phyloP scores from a whole-genome alignment of 2,113 vertebrate genomes.

The Strix aluco region DNA sequence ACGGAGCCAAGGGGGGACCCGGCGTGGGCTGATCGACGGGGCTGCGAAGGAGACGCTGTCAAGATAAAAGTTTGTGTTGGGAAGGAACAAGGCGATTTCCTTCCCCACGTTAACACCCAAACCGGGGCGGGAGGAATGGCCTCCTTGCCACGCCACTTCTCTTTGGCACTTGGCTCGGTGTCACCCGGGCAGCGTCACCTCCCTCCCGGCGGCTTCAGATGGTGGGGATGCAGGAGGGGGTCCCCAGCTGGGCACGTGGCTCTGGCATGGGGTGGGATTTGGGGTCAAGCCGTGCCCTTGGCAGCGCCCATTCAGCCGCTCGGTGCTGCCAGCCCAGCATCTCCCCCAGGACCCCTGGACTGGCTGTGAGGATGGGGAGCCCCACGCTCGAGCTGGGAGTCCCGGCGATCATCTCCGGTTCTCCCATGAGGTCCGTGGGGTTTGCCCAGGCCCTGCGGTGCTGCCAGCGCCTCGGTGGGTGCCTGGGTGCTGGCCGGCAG shows the following conservation, averaged over 20 bases:
- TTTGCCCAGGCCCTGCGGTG: too few species aligned
- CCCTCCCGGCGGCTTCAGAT: fast-evolving
- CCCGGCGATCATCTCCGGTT: fast-evolving
- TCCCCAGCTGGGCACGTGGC: not conserved
- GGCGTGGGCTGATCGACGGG: not conserved
- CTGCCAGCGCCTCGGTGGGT: not conserved
- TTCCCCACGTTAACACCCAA: not conserved
- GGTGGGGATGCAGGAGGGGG: not conserved
- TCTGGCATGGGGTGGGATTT: not conserved
- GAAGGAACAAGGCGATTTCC: slow-evolving; percentile 20
- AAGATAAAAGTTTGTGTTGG: not conserved
- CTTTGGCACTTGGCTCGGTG: not conserved
- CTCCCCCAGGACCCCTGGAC: fast-evolving
- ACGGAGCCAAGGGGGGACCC: not conserved
- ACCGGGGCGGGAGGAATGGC: not conserved
- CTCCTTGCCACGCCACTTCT: not conserved
- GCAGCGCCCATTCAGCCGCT: not conserved
- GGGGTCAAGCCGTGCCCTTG: not conserved
- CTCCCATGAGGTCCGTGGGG: fast-evolving
- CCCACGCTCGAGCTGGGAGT: fast-evolving
- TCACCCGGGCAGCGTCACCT: not conserved
- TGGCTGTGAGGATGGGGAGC: not conserved
- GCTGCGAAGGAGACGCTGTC: not conserved
- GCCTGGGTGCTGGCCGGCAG: not conserved
- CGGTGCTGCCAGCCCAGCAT: too few species aligned